Evolutionary conservation across 92 coral and sea anemone genomes (phyloP).

Genomic region (Paragorgia papillata): DNA sequence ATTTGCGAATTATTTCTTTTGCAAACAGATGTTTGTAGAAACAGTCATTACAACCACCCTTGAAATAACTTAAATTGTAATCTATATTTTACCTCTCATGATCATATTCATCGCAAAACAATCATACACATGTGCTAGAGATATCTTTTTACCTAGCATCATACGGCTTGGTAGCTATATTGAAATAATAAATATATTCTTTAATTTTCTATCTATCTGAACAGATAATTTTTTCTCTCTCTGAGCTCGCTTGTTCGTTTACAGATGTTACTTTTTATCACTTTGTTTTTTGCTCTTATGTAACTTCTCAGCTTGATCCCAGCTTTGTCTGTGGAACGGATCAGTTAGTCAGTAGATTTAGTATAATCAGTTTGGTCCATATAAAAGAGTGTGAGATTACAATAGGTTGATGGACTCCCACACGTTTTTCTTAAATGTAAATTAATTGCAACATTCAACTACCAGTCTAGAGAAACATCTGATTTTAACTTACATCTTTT

Average conservation of each 20-base stretch:
- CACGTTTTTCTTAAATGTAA: neutral
- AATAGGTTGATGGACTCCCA: neutral
- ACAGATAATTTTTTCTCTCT: neutral
- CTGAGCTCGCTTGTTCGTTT: neutral
- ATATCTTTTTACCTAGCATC: neutral
- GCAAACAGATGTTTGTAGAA: too few relatives aligned
- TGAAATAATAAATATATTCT: neutral
- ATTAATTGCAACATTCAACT: neutral
- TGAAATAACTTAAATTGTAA: too few relatives aligned
- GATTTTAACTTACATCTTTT: neutral
- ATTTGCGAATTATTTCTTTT: too few relatives aligned
- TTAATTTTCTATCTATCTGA: neutral
- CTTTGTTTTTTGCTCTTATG: too few relatives aligned
- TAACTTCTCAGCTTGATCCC: too few relatives aligned
- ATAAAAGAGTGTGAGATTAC: neutral
- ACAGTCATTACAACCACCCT: too few relatives aligned
- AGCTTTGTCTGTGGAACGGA: too few relatives aligned
- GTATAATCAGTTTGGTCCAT: too few relatives aligned
- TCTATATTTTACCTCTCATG: too few relatives aligned
- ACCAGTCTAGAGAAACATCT: neutral
- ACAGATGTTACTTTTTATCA: neutral
- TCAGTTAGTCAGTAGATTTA: too few relatives aligned
- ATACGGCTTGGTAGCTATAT: neutral
- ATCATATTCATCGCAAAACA: neutral
- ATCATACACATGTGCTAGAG: neutral